These are phyloP conservation scores for Ceratosolen fusciceps DNA, from an alignment of 1,140 invertebrate species.

Conservation along the genomic window DNA sequence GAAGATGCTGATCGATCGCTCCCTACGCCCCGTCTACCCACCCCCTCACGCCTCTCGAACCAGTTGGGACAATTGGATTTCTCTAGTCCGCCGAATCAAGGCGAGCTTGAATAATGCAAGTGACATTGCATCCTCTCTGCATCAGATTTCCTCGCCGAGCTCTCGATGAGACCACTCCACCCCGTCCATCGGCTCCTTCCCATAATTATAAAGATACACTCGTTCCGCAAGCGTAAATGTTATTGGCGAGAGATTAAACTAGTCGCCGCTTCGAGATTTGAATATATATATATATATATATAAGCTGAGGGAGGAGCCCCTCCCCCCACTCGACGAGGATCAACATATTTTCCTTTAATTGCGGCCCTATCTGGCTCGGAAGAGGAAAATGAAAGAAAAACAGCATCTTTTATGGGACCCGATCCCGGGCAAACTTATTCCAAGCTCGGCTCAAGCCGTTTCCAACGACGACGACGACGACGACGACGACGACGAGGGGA, in stretches of 20 bases:
- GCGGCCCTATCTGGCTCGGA: too few relatives aligned
- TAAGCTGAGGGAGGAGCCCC: too few relatives aligned
- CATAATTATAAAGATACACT: conserved; percentile 43
- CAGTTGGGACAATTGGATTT: background rate
- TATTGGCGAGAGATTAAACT: conserved; percentile 33
- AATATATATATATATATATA: too few relatives aligned
- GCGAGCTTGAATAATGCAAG: background rate
- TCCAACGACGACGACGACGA: too few relatives aligned
- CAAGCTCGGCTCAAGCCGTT: too few relatives aligned
- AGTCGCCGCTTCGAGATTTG: background rate
- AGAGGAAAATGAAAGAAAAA: background rate
- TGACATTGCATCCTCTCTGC: conserved; percentile 2
- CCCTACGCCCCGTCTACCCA: too few relatives aligned
- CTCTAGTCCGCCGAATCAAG: background rate
- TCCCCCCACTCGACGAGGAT: too few relatives aligned
- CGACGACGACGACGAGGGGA: too few relatives aligned
- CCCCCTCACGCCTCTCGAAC: too few relatives aligned
- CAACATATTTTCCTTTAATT: conserved; percentile 16
- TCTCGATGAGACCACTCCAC: background rate
- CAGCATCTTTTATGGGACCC: background rate
- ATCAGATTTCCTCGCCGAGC: conserved; percentile 15
- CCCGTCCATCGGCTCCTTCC: background rate
- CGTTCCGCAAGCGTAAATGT: conserved; percentile 1
- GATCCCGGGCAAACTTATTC: too few relatives aligned
- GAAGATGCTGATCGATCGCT: too few relatives aligned